phyloP scores from a whole-genome alignment of 2,113 vertebrate species.

The Nettapus auritus region DNA sequence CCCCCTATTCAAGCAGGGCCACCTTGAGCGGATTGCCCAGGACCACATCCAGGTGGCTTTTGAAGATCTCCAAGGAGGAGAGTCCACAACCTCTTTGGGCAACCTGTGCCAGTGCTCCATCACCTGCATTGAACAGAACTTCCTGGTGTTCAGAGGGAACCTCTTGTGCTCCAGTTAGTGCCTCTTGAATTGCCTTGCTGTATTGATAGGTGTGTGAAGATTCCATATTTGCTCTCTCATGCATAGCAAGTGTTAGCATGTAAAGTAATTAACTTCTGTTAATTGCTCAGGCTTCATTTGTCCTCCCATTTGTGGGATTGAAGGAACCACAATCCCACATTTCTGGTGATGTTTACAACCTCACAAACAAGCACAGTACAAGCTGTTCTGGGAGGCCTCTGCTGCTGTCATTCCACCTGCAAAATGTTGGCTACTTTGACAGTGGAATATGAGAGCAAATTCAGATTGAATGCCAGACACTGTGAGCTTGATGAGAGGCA shows the following conservation, averaged over 20 bases:
- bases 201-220: not conserved
- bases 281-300: not conserved
- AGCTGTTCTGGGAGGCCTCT: not conserved
- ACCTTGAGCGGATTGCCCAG: not conserved
- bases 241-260: not conserved
- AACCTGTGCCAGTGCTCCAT: not conserved
- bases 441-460: not conserved
- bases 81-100: not conserved
- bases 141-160: not conserved
- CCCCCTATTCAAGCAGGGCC: not conserved
- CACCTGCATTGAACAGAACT: not conserved
- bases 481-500: not conserved
- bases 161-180: not conserved
- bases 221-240: not conserved
- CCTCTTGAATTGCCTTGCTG: rapidly evolving
- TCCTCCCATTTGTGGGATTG: no score
- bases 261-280: not conserved
- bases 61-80: not conserved
- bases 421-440: not conserved
- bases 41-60: not conserved
- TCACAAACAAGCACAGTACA: not conserved
- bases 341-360: not conserved
- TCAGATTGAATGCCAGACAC: rapidly evolving
- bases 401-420: not conserved
- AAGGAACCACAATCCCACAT: not conserved